Evolutionary conservation across 2,888 invertebrate genomes (phyloP).

Genomic region (Sicus ferrugineus): DNA sequence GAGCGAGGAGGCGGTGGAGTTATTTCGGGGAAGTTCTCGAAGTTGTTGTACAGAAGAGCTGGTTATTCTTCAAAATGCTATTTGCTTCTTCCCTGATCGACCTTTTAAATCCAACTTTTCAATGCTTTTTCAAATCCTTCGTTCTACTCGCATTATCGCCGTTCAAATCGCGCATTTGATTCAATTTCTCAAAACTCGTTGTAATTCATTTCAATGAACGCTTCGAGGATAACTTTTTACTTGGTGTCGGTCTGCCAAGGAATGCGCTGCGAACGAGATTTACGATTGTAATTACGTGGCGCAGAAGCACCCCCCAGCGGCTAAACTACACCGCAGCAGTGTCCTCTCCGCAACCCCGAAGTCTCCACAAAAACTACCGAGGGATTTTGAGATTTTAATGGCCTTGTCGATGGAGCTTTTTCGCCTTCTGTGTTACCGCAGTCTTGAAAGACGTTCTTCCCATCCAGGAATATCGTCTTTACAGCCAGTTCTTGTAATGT

Average conservation of each 20-base stretch:
- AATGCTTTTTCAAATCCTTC: not conserved
- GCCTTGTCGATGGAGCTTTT: not conserved
- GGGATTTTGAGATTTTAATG: slow-evolving; percentile 12
- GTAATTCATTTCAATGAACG: slow-evolving; percentile 61
- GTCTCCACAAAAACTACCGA: no score
- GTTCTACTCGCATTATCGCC: not conserved
- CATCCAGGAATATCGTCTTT: not conserved
- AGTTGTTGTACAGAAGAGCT: no score
- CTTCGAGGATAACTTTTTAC: slow-evolving; percentile 37
- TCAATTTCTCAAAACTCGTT: slow-evolving; percentile 46
- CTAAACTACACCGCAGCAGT: slow-evolving; percentile 35
- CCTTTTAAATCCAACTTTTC: not conserved
- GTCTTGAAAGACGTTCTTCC: not conserved
- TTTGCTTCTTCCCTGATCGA: no score
- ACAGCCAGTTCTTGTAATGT: slow-evolving; percentile 50
- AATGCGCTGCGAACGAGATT: slow-evolving; percentile 46
- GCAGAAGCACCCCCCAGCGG: slow-evolving; percentile 59
- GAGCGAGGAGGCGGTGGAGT: not conserved
- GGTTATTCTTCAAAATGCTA: no score
- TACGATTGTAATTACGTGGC: slow-evolving; percentile 61
- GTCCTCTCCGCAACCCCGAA: slow-evolving; percentile 27
- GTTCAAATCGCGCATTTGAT: slow-evolving; percentile 47
- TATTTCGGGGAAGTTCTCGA: no score
- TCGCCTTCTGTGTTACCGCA: not conserved
- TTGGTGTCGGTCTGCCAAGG: not conserved